Percentiles rank a stretch among this genome's conserved stretches.
These are phyloP conservation scores for Germaria angustata DNA, from an alignment of 2,888 invertebrate genomes.

Conservation along the genomic window DNA sequence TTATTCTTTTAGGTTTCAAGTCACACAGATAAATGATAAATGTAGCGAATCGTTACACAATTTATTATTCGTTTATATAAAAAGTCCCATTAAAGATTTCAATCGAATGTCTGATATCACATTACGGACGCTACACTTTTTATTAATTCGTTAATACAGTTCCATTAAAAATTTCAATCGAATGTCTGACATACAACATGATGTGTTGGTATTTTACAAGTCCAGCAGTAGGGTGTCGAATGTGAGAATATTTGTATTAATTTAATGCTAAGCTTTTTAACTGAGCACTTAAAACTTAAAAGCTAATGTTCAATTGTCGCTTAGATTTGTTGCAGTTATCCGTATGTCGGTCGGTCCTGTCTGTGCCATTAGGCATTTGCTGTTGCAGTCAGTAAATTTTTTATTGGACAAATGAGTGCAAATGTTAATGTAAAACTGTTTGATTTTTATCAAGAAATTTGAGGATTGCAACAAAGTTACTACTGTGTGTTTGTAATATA, in stretches of 20 bases:
- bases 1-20: no score
- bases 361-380: neutral
- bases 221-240: constrained; percentile 4
- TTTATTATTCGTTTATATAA: no score
- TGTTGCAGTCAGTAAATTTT: constrained; percentile 5
- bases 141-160: no score
- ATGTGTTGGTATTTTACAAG: no score
- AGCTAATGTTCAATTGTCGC: constrained; percentile 39
- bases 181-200: no score
- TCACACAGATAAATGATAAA: no score
- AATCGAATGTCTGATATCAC: no score
- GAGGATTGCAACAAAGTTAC: neutral
- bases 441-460: constrained; percentile 19
- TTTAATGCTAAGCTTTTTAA: constrained; percentile 51
- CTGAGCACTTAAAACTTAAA: constrained; percentile 34
- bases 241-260: constrained; percentile 22
- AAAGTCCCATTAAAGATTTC: no score
- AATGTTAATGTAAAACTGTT: constrained; percentile 37
- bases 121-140: no score
- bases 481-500: no score
- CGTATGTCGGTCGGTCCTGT: neutral
- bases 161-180: no score
- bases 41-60: no score
- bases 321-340: neutral
- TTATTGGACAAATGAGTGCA: constrained; percentile 42